Evolutionary conservation across 2,888 invertebrate genomes (phyloP).

Genomic region (Stictocephala bisonia): DNA sequence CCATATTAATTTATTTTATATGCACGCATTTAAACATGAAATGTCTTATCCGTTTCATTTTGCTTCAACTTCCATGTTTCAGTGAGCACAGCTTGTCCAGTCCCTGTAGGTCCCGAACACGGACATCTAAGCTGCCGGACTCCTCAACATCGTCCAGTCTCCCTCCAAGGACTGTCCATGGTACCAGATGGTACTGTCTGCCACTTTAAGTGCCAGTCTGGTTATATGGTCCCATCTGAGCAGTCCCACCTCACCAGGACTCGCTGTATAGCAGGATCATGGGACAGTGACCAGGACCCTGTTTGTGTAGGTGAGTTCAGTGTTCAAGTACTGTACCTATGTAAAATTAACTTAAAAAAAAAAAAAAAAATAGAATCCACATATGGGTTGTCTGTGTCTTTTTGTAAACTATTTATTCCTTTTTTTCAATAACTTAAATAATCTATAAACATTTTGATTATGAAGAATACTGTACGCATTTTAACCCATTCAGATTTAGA

Average conservation of each 20-base stretch:
- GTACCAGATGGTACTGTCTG: conserved; percentile 46
- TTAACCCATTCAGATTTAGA: too few relatives aligned
- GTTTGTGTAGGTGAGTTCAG: conserved; percentile 45
- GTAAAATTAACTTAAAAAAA: too few relatives aligned
- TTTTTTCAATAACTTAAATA: too few relatives aligned
- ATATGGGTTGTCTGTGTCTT: too few relatives aligned
- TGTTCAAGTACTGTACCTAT: too few relatives aligned
- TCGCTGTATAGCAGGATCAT: conserved; percentile 38
- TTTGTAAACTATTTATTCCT: too few relatives aligned
- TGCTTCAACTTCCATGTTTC: background rate
- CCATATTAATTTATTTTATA: too few relatives aligned
- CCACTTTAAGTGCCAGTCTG: conserved; percentile 40
- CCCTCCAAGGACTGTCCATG: conserved; percentile 11
- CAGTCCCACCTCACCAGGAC: conserved; percentile 24
- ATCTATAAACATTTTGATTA: too few relatives aligned
- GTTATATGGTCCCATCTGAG: conserved; percentile 33
- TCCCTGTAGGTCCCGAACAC: conserved; percentile 38
- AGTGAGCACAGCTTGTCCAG: conserved; percentile 44
- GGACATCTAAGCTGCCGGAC: conserved; percentile 46
- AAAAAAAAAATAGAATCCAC: too few relatives aligned
- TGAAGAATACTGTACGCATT: too few relatives aligned
- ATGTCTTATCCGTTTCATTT: too few relatives aligned
- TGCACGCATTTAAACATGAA: too few relatives aligned
- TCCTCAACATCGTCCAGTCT: conserved; percentile 41
- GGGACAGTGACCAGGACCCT: conserved; percentile 46